Conservation (phyloP, 2,797 vertebrate species). For the Helicolenus hilgendorfi region DNA sequence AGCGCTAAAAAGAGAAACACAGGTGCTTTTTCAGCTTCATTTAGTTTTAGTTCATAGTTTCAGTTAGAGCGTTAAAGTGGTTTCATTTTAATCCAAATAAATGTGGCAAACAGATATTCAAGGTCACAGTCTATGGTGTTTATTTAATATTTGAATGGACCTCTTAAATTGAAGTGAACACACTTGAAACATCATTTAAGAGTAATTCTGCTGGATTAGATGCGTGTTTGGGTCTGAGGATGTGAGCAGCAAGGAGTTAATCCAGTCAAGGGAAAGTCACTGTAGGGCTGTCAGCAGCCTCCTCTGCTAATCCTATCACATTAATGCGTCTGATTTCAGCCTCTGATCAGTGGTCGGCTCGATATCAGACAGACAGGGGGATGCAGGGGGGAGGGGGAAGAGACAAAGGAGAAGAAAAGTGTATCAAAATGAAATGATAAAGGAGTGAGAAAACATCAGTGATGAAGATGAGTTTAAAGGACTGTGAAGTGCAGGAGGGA, state of each 20-base stretch:
- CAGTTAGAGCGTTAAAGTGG: neutral
- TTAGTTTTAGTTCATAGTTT: neutral
- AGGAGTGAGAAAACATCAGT: neutral
- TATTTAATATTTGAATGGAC: neutral
- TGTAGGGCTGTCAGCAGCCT: constrained; percentile 24
- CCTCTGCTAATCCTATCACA: constrained; percentile 54
- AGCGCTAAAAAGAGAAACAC: neutral
- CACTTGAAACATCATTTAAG: neutral
- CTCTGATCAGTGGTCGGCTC: constrained; percentile 61
- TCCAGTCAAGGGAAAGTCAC: constrained; percentile 18
- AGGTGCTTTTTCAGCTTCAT: neutral
- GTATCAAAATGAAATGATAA: neutral
- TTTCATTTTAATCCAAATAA: neutral
- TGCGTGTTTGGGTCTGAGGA: neutral
- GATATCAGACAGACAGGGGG: neutral
- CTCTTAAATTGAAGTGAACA: neutral
- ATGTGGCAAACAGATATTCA: neutral
- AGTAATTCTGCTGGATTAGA: neutral
- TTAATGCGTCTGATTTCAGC: constrained; percentile 20
- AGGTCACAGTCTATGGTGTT: neutral
- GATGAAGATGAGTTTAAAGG: neutral
- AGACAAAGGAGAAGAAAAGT: neutral
- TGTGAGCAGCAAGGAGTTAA: constrained; percentile 38
- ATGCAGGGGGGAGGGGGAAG: neutral
- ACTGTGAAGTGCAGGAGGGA: neutral